Evolutionary conservation across 2,797 vertebrate species (phyloP).

Genomic region (Amblyraja radiata): DNA sequence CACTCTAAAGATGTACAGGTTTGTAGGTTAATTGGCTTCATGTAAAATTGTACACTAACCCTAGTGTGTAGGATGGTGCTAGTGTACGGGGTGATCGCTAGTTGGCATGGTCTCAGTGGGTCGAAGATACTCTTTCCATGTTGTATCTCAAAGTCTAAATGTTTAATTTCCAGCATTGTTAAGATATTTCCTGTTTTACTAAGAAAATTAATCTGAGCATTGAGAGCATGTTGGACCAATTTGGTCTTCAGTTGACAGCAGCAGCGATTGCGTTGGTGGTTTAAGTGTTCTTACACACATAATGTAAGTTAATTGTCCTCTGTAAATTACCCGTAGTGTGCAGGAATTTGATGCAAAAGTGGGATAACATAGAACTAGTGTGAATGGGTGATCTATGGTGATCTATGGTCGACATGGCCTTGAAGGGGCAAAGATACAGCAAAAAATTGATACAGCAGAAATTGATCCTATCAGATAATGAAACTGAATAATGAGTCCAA

Average conservation of each 20-base stretch:
- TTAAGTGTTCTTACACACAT: not conserved
- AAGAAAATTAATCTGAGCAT: not conserved
- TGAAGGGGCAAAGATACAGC: no score
- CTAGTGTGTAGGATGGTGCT: no score
- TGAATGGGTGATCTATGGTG: not conserved
- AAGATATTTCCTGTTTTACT: not conserved
- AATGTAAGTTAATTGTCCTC: not conserved
- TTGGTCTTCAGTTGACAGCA: not conserved
- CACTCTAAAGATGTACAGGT: no score
- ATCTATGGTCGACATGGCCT: no score
- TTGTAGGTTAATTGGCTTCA: no score
- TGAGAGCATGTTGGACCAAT: not conserved
- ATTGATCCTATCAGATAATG: not conserved
- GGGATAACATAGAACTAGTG: no score
- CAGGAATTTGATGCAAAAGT: no score
- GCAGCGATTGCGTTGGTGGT: not conserved
- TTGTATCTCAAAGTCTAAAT: not conserved
- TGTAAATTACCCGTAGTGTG: no score
- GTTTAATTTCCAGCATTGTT: not conserved
- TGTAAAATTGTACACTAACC: no score
- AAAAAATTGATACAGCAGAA: not conserved
- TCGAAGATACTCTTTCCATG: no score
- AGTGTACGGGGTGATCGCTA: no score
- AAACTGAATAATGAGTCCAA: not conserved
- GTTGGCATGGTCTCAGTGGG: no score